Evolutionary conservation across 2,113 vertebrate species (phyloP).

Genomic region (Litocranius walleri): DNA sequence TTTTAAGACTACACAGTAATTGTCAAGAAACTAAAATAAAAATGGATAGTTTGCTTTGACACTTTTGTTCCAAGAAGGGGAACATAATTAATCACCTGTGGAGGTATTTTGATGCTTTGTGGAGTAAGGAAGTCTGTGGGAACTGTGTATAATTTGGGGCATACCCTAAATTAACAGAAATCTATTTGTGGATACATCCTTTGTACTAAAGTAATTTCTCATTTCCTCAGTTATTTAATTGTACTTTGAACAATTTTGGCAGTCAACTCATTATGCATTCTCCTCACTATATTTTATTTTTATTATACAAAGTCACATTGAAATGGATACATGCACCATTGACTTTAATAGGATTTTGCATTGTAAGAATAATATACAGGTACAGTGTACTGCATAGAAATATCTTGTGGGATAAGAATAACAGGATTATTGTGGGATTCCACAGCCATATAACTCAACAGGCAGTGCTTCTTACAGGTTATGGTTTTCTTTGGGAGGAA

Average conservation of each 20-base stretch:
- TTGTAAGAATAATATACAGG: constrained; percentile 70
- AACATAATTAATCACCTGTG: constrained; percentile 45
- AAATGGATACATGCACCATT: constrained; percentile 76
- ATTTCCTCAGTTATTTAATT: constrained; percentile 68
- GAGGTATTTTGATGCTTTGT: constrained; percentile 28
- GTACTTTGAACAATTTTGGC: constrained; percentile 59
- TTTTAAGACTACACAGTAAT: neutral
- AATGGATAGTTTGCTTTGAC: constrained; percentile 38
- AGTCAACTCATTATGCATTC: constrained; percentile 73
- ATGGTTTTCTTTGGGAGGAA: constrained; percentile 16
- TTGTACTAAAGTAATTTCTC: constrained; percentile 58
- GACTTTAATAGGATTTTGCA: constrained; percentile 74
- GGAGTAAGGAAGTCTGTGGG: neutral
- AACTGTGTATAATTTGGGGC: constrained; percentile 52
- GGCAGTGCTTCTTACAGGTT: constrained; percentile 43
- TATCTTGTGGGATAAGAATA: constrained; percentile 46
- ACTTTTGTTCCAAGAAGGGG: constrained; percentile 7
- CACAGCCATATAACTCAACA: constrained; percentile 27
- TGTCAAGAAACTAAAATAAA: neutral
- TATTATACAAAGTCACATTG: constrained; percentile 81
- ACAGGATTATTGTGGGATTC: constrained; percentile 14
- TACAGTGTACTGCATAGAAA: constrained; percentile 48
- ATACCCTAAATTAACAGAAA: constrained; percentile 52
- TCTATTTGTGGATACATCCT: constrained; percentile 48
- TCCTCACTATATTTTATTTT: constrained; percentile 73